Conservation (phyloP, 2,797 vertebrate genomes). For the Apodemus agrarius region DNA sequence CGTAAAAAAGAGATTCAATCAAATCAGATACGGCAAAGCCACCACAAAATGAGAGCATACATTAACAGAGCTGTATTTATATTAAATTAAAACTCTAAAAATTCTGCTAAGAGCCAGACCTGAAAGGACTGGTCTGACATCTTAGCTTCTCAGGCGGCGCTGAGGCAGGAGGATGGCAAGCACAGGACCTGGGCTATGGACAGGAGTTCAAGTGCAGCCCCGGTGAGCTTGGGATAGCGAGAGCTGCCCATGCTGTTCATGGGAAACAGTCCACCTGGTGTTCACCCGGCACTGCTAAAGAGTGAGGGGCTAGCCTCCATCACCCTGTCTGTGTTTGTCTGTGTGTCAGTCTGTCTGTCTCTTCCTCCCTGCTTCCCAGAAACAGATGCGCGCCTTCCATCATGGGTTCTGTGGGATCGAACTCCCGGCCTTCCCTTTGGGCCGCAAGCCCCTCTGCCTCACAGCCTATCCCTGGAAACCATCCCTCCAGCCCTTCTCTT, state of each 20-base stretch:
- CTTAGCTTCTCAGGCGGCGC: neutral
- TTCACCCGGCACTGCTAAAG: neutral
- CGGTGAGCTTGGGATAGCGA: neutral
- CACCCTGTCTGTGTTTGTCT: neutral
- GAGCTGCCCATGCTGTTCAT: neutral
- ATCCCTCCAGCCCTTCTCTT: too few species aligned
- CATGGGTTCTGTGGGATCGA: neutral
- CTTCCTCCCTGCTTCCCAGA: neutral
- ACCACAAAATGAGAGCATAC: neutral
- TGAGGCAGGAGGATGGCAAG: neutral
- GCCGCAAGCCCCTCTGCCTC: neutral
- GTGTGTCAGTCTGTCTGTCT: neutral
- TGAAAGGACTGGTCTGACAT: neutral
- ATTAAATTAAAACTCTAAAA: neutral
- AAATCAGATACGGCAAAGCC: neutral
- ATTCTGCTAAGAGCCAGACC: neutral
- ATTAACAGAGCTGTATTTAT: conserved; percentile 1
- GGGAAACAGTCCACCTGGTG: neutral
- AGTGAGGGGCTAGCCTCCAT: neutral
- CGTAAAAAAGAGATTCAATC: neutral
- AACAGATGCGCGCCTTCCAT: neutral
- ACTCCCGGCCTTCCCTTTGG: neutral
- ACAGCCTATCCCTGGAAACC: neutral
- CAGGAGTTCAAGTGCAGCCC: neutral
- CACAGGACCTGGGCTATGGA: neutral